Percentiles rank a stretch among this genome's conserved stretches.
Conservation (phyloP, 2,888 invertebrate genomes). For the Eilema depressum region DNA sequence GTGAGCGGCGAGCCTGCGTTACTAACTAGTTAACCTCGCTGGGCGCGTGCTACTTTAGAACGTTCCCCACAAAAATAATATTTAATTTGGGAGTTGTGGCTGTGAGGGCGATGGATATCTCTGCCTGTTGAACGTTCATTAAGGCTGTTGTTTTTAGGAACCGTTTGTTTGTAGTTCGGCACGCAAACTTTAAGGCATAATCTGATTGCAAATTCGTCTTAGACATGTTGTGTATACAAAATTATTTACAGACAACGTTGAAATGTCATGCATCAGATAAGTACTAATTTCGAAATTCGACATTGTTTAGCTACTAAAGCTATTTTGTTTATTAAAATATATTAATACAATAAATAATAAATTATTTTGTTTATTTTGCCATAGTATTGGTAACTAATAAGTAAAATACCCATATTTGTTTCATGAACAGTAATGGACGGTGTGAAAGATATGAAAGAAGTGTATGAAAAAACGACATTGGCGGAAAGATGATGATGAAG, state of each 20-base stretch:
- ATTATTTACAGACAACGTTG: neutral
- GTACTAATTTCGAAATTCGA: neutral
- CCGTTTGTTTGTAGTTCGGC: slow-evolving; percentile 23
- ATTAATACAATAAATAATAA: too few species aligned
- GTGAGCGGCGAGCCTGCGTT: slow-evolving; percentile 67
- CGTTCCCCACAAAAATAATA: slow-evolving; percentile 70
- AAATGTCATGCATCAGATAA: neutral
- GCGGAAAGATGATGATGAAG: neutral
- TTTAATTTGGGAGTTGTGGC: slow-evolving; percentile 70
- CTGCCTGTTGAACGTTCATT: slow-evolving; percentile 53
- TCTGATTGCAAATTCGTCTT: neutral
- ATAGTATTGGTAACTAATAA: neutral
- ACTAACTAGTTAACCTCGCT: slow-evolving; percentile 79
- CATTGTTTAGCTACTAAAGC: too few species aligned
- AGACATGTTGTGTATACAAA: neutral
- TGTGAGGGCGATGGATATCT: slow-evolving; percentile 52
- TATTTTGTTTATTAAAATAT: too few species aligned
- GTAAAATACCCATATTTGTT: neutral
- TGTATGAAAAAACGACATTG: neutral
- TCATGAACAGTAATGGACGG: neutral
- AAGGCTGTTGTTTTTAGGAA: slow-evolving; percentile 31
- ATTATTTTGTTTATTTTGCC: neutral
- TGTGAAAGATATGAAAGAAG: neutral
- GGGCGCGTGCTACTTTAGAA: slow-evolving; percentile 60
- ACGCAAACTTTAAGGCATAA: neutral